phyloP scores from a whole-genome alignment of 2,113 vertebrate species.

The Arizona elegans region DNA sequence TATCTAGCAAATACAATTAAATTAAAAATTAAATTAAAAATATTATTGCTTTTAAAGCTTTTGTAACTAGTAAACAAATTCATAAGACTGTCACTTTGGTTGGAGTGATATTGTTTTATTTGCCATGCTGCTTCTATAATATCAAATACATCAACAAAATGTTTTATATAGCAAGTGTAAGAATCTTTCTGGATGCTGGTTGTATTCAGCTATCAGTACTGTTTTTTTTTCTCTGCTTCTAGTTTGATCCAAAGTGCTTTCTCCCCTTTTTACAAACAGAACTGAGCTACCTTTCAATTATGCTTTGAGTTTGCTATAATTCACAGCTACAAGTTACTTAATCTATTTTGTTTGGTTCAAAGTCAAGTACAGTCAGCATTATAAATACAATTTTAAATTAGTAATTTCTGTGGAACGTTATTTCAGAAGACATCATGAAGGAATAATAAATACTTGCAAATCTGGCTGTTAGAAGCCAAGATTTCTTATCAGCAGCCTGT shows the following conservation, averaged over 20 bases:
- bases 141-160: neutral
- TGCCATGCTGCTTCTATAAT: neutral
- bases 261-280: neutral
- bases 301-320: neutral
- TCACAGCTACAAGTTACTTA: neutral
- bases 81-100: neutral
- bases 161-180: neutral
- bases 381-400: neutral
- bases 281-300: neutral
- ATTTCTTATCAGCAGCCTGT: neutral
- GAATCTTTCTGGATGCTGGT: neutral
- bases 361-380: neutral
- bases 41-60: too few relatives aligned
- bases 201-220: neutral
- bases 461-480: neutral
- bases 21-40: too few relatives aligned
- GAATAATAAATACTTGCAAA: neutral
- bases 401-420: neutral
- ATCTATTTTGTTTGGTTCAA: neutral
- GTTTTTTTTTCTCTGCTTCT: neutral
- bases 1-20: too few relatives aligned
- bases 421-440: neutral
- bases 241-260: neutral
- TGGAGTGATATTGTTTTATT: neutral
- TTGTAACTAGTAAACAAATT: neutral